Percentiles rank a stretch among this genome's conserved stretches.
Evolutionary conservation across 2,888 invertebrate genomes (phyloP).

Genomic region (Proisotoma minuta): DNA sequence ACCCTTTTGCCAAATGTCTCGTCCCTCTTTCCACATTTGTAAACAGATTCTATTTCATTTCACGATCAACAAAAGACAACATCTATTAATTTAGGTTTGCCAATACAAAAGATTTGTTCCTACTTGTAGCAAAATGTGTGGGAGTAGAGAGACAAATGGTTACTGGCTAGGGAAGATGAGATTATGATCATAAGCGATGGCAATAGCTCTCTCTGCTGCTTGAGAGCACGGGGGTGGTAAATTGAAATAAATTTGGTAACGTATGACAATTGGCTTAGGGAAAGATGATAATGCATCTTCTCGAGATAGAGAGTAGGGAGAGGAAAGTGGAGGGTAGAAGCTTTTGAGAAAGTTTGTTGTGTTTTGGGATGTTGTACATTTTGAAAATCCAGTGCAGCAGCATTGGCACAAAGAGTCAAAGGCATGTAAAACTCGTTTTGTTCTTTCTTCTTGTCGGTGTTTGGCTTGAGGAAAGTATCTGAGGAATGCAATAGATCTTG

Average conservation of each 20-base stretch:
- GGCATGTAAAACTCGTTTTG: conserved; percentile 42
- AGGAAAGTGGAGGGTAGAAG: conserved; percentile 4
- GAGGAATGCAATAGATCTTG: conserved; percentile 48
- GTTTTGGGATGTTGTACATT: conserved; percentile 8
- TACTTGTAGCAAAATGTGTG: background rate
- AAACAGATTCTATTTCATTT: background rate
- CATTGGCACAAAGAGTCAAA: background rate
- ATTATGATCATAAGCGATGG: too few relatives aligned
- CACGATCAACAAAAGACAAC: too few relatives aligned
- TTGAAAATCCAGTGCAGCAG: too few relatives aligned
- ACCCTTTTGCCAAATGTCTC: background rate
- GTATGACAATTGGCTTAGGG: conserved; percentile 8
- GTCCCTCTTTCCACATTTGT: background rate
- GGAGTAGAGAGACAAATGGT: background rate
- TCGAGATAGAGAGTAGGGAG: background rate
- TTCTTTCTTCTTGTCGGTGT: conserved; percentile 18
- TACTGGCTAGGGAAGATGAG: background rate
- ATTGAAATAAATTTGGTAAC: conserved; percentile 7
- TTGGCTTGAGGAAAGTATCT: conserved; percentile 38
- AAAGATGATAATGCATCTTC: conserved; percentile 8
- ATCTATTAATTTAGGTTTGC: background rate
- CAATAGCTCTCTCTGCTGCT: too few relatives aligned
- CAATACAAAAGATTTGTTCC: background rate
- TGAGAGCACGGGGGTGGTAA: background rate
- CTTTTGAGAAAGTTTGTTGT: conserved; percentile 5